Conservation (phyloP, 1,140 invertebrate species). For the Penaeus chinensis region DNA sequence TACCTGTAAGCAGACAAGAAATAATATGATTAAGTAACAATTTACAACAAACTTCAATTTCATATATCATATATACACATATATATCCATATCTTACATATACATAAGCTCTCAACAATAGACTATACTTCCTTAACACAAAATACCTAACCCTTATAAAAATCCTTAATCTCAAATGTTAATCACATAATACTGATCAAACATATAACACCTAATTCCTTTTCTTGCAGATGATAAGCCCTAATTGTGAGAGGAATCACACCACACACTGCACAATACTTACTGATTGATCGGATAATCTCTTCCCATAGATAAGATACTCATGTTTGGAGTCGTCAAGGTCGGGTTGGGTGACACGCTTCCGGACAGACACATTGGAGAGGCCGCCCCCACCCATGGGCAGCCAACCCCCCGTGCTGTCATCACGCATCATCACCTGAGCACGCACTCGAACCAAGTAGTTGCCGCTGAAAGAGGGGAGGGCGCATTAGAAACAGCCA, state of each 20-base stretch:
- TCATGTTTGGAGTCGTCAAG: slow-evolving; percentile 76
- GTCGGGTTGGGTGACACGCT: slow-evolving; percentile 72
- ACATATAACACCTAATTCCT: too few species aligned
- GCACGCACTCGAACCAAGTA: slow-evolving; percentile 95
- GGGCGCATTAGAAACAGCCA: background rate
- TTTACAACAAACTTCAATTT: slow-evolving; percentile 14
- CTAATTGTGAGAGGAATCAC: too few species aligned
- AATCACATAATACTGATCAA: too few species aligned
- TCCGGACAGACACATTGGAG: slow-evolving; percentile 89
- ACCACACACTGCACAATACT: slow-evolving; percentile 66
- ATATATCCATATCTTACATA: background rate
- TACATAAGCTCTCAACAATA: background rate
- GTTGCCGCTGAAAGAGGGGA: slow-evolving; percentile 78
- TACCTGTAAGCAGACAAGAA: slow-evolving; percentile 74
- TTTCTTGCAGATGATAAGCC: too few species aligned
- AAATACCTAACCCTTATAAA: too few species aligned
- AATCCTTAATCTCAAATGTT: too few species aligned
- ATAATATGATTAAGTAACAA: slow-evolving; percentile 9
- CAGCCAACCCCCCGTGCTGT: slow-evolving; percentile 95
- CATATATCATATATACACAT: background rate
- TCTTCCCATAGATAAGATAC: slow-evolving; percentile 90
- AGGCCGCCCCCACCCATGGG: slow-evolving; percentile 92
- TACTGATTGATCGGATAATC: slow-evolving; percentile 91
- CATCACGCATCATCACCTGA: slow-evolving; percentile 98
- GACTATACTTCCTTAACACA: background rate